Evolutionary conservation across 1,140 invertebrate genomes (phyloP).

Genomic region (Drosophila virilis): DNA sequence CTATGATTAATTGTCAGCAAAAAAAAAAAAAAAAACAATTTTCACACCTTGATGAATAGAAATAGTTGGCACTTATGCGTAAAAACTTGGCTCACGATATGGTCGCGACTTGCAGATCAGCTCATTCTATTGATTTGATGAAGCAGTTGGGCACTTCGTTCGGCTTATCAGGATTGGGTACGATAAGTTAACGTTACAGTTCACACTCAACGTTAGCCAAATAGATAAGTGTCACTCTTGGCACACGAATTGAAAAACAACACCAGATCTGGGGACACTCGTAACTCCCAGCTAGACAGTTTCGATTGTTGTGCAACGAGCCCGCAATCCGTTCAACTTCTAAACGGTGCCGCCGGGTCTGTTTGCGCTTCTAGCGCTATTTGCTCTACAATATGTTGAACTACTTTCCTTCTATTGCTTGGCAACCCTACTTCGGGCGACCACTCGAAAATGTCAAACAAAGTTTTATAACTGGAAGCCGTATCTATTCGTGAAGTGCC

Average conservation of each 20-base stretch:
- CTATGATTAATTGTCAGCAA: too few species aligned
- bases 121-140: conserved; percentile 50
- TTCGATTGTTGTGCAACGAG: conserved; percentile 62
- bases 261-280: conserved; percentile 14
- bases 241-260: conserved; percentile 26
- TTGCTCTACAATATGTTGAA: conserved; percentile 68
- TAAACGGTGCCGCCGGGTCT: conserved; percentile 37
- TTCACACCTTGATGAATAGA: background rate
- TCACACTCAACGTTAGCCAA: conserved; percentile 40
- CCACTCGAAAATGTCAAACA: conserved; percentile 73
- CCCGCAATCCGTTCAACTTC: conserved; percentile 14
- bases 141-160: conserved; percentile 45
- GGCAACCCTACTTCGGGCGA: conserved; percentile 3
- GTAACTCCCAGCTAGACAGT: conserved; percentile 41
- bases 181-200: conserved; percentile 63
- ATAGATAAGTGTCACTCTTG: conserved; percentile 75
- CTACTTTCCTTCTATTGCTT: conserved; percentile 52
- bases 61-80: background rate
- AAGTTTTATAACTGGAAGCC: conserved; percentile 66
- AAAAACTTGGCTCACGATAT: background rate
- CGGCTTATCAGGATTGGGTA: conserved; percentile 63
- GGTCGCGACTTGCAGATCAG: conserved; percentile 18
- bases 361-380: conserved; percentile 42
- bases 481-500: conserved; percentile 24
- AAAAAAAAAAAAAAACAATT: background rate